phyloP scores from a whole-genome alignment of 2,888 invertebrate genomes.

The Chloromyia formosa region DNA sequence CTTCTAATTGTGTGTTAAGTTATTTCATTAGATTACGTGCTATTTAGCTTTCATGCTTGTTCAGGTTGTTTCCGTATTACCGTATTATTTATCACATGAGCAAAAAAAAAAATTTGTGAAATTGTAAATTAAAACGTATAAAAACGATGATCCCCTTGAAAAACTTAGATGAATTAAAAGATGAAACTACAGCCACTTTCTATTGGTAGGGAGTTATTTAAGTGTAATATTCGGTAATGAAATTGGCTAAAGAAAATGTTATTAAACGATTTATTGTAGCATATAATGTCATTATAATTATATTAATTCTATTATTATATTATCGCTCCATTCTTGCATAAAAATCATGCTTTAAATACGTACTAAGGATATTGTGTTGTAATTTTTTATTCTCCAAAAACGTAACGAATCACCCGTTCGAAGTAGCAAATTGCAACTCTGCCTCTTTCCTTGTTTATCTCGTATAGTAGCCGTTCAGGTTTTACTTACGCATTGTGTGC shows the following conservation, averaged over 20 bases:
- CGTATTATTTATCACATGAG: too few relatives aligned
- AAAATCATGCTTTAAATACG: slow-evolving; percentile 34
- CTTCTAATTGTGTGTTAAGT: too few relatives aligned
- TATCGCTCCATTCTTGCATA: slow-evolving; percentile 32
- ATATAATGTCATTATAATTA: slow-evolving; percentile 25
- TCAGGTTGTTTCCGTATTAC: too few relatives aligned
- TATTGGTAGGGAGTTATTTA: too few relatives aligned
- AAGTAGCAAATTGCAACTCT: neutral
- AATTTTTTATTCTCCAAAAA: neutral
- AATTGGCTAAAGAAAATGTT: neutral
- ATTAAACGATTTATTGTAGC: neutral
- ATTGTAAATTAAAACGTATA: too few relatives aligned
- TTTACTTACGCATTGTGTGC: neutral
- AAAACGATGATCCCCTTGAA: too few relatives aligned
- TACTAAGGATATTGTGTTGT: slow-evolving; percentile 29
- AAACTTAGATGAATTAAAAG: too few relatives aligned
- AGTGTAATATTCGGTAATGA: too few relatives aligned
- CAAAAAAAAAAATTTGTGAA: too few relatives aligned
- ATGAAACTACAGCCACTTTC: too few relatives aligned
- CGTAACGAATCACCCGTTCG: neutral
- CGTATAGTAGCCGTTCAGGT: neutral
- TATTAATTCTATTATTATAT: slow-evolving; percentile 32
- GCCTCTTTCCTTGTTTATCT: neutral
- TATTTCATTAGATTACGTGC: too few relatives aligned
- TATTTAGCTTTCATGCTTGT: too few relatives aligned